Conservation (phyloP, 2,113 vertebrate genomes). For the Mus spicilegus region DNA sequence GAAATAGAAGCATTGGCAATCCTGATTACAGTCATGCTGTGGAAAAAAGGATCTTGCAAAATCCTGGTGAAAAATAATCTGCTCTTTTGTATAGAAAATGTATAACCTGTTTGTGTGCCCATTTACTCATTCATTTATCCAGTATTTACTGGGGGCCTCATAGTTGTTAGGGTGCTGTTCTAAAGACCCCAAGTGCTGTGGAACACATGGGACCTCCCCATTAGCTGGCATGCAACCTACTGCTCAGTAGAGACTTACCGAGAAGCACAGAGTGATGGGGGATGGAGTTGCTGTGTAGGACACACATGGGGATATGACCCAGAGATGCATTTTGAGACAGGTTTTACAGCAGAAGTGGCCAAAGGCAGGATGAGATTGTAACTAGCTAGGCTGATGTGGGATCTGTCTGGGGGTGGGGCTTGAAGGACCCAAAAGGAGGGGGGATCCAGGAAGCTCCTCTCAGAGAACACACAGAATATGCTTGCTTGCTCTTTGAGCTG, state of each 20-base stretch:
- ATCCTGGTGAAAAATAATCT: background rate
- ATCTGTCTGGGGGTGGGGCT: too few relatives aligned
- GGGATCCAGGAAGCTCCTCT: accelerated
- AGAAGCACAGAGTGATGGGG: background rate
- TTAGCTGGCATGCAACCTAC: accelerated
- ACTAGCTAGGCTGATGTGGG: background rate
- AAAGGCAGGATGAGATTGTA: background rate
- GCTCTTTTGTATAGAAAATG: too few relatives aligned
- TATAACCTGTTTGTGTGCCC: too few relatives aligned
- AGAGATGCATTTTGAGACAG: background rate
- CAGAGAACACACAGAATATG: too few relatives aligned
- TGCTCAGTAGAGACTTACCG: background rate
- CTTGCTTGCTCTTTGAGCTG: accelerated
- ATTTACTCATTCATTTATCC: background rate
- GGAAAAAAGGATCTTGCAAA: accelerated
- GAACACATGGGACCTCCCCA: accelerated
- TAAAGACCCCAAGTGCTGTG: too few relatives aligned
- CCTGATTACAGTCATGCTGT: background rate
- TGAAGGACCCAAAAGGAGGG: accelerated
- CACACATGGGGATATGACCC: background rate
- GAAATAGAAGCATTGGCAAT: background rate
- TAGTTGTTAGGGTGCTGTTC: background rate
- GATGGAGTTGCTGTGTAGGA: background rate
- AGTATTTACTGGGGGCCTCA: background rate
- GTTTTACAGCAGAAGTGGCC: background rate